Base-by-base conservation (phyloP, 2,113 vertebrate genomes). In the Sterrhoptilus dennistouni region DNA sequence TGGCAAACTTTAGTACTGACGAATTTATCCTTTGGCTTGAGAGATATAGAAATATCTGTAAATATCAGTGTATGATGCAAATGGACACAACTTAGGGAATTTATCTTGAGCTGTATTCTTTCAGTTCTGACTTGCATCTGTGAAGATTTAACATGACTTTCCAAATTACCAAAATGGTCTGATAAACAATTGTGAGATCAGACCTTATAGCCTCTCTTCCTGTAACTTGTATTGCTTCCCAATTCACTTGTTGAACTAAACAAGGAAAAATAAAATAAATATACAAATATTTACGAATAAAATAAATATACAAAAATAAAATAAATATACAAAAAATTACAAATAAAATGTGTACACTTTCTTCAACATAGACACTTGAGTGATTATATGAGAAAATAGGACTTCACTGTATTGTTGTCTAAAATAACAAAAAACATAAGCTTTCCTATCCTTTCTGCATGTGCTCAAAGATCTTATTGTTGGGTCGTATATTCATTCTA, bases 1-100 rank as follows among this genome's bases (percentile, higher is more conserved):
- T 49, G 28, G 33, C 27, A 54, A 47, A 53, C 97, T 94, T 88
- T 89, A 92, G 54, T 87, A 74, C 47, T 9, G 45, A 50, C 45
- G 40, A 22, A 11, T 91, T 94, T 95, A 64, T 88, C 47, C 66
- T 71, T 83, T 81, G 70, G n/a, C 24, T 95, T 80, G n/a, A 35
- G 49, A 83, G 61, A 29, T 52, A n/a, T 95, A 69, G 69, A 97
- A 86, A 29, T 95, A 77, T 9, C 54, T 74, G 64, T 94, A 71
- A 88, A 85, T 95, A 40, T 54, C 93, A 89, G 54, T 59, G 31
- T 92, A 42, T 88, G 86, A 91, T 71, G 60, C 90, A 97, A 96
- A 97, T 91, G 92, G 89, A 95, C 92, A 85, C 91, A 95, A 53
- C 87, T 95, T 94, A 90, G 96, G 94, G 77, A 94, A 93, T 86